Evolutionary conservation across 2,113 vertebrate species (phyloP), one percentile per base, ranked within the genome.

Genomic region (Ploceus nigricollis): DNA sequence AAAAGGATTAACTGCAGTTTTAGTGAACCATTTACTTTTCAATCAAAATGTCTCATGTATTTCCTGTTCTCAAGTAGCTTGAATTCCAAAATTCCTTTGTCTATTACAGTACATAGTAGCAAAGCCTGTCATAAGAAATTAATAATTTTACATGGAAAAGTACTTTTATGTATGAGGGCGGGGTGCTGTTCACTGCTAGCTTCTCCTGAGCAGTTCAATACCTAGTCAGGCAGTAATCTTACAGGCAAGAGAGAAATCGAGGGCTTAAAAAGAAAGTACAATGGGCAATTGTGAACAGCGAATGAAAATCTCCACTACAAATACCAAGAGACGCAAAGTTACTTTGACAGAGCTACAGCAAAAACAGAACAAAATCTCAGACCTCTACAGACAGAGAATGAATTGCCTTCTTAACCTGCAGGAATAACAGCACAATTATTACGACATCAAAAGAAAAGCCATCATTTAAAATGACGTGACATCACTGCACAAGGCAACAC

Each of bases 1-100:
- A 98, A 98, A 99, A 98, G 98, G 98, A 99, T 99, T 99, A 99
- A 98, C 97, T 98, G 96, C 98, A 96, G 98, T 99, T 98, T 98
- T 98, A 98, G 98, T 98, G 88, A 97, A 98, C 98, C 98, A 97
- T 98, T 98, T 98, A 98, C 97, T 98, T 98, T 98, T 98, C 98
- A 98, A 99, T 99, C 98, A 98, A 98, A 99, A 98, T 91, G 99
- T 99, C 99, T 99, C 98, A 98, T 99, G 98, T 98, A 98, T 98
- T 99, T 99, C 99, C 99, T 99, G 98, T 97, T 96, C 98, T 97
- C 96, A 96, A 98, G 98, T 98, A 98, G 98, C 98, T 96, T 86
- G 44, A 95, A 98, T 99, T 98, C 98, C 98, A 97, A 97, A 98
- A 98, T 98, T 98, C 98, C 98, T 99, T 99, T 98, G 98, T 98